Base-by-base conservation (phyloP, 2,797 vertebrate species). In the Brachyalestes nurse region DNA sequence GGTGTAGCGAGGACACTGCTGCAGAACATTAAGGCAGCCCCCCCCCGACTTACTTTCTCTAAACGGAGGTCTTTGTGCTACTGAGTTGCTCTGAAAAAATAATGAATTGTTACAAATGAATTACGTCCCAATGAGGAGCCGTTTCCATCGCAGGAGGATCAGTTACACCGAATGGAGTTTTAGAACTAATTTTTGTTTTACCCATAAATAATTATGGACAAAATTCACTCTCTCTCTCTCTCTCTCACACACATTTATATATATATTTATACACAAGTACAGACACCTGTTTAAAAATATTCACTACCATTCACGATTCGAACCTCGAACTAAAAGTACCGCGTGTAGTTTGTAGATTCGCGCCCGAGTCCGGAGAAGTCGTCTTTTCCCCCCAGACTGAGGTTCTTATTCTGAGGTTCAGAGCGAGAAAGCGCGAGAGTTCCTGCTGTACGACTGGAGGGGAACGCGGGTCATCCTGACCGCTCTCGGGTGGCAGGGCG, bases 51-150 rank as follows among this genome's bases (percentile, higher is more conserved):
- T 12, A 49, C 45, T n/a, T 53, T 53, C 23, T 53, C 25, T 16
- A 28, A 53, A 17, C 1, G 6, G 6, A 23, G 19, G 69, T 55
- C 85, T 90, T 94, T 95, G 94, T 94, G 95, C 94, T 95, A 94
- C 91, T 92, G 90, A 92, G 28, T 6, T n/a, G n/a, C n/a, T n/a
- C 38, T 19, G 34, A 40, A 19, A 64, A 34, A 14, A 38, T 92
- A 85, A 91, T 91, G n/a, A n/a, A n/a, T n/a, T 93, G 91, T 91
- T 88, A 65, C 28, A 38, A 67, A 42, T 67, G 45, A 47, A 45
- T 42, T 67, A n/a, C 10, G 13, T 13, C 13, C 21, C 42, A 23
- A 21, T 23, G 9, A 69, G 10, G 19, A 49, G 23, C 0, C 13
- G 8, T 49, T 49, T n/a, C n/a, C n/a, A 5, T 45, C 10, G n/a